Evolutionary conservation across 2,888 invertebrate genomes (phyloP).

Genomic region (Caenorhabditis panamensis): DNA sequence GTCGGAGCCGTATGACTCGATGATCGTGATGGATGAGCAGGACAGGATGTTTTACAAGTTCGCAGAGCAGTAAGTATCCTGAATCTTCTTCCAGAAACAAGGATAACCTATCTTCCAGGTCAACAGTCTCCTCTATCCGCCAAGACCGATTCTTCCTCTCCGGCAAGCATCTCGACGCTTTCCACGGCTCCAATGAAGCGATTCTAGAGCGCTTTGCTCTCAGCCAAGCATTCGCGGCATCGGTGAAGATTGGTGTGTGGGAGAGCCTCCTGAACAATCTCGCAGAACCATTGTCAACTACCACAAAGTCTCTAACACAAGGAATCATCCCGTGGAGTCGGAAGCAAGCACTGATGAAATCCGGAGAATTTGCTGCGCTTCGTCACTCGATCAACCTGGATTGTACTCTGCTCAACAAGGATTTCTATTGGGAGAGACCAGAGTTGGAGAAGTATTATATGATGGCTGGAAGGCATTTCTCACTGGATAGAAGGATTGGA

Average conservation of each 20-base stretch:
- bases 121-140: constrained; percentile 45
- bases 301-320: constrained; percentile 68
- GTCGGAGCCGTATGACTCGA: constrained; percentile 60
- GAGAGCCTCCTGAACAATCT: constrained; percentile 90
- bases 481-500: constrained; percentile 67
- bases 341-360: constrained; percentile 72
- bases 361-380: constrained; percentile 76
- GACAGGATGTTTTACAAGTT: constrained; percentile 65
- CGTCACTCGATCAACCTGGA: constrained; percentile 91
- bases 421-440: constrained; percentile 98
- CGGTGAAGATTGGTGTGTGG: constrained; percentile 95
- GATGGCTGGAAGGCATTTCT: constrained; percentile 87
- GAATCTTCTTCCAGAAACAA: neutral
- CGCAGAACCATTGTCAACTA: constrained; percentile 89
- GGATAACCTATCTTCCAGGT: constrained; percentile 15
- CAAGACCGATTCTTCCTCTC: constrained; percentile 66
- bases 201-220: constrained; percentile 92
- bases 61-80: constrained; percentile 56
- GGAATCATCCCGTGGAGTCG: constrained; percentile 76
- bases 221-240: constrained; percentile 93
- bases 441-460: constrained; percentile 90
- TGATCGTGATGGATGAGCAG: constrained; percentile 66
- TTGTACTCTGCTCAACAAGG: constrained; percentile 93
- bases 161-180: constrained; percentile 46
- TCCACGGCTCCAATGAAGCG: constrained; percentile 54